A percentile compares a stretch with the other conserved stretches of the same genome.
phyloP scores from a whole-genome alignment of 2,113 vertebrate genomes.

The Megaptera novaeangliae region DNA sequence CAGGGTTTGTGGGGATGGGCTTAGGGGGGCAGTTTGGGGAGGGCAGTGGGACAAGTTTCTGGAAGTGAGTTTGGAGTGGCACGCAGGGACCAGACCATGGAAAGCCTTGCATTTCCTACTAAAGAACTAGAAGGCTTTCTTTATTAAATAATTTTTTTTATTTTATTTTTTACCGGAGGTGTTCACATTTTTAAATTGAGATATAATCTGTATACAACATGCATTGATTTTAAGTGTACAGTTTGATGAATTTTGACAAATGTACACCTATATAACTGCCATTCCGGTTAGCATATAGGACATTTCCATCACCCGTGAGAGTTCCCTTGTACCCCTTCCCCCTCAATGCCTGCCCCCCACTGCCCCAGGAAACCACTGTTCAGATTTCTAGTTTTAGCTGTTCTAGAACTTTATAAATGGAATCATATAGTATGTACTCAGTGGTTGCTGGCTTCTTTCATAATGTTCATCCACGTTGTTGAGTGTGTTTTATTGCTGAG shows the following conservation, averaged over 20 bases:
- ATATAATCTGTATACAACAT: not conserved
- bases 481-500: not conserved
- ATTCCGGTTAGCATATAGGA: not conserved
- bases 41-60: not conserved
- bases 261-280: not conserved
- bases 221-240: not conserved
- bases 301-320: not conserved
- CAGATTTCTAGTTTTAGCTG: not conserved
- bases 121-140: not conserved
- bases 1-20: not conserved
- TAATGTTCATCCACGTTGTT: not conserved
- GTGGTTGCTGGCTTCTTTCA: not conserved
- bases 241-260: not conserved
- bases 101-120: not conserved
- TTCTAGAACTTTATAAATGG: not conserved
- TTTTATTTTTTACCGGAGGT: not conserved
- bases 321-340: not conserved
- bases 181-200: not conserved
- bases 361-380: not conserved
- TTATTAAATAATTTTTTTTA: not conserved
- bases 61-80: not conserved
- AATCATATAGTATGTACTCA: not conserved
- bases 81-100: no score
- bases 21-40: not conserved
- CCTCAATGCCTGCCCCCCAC: not conserved